Evolutionary conservation across 2,113 vertebrate genomes (phyloP), one percentile per base, ranked within the genome.

Genomic region (Limnothrissa miodon): DNA sequence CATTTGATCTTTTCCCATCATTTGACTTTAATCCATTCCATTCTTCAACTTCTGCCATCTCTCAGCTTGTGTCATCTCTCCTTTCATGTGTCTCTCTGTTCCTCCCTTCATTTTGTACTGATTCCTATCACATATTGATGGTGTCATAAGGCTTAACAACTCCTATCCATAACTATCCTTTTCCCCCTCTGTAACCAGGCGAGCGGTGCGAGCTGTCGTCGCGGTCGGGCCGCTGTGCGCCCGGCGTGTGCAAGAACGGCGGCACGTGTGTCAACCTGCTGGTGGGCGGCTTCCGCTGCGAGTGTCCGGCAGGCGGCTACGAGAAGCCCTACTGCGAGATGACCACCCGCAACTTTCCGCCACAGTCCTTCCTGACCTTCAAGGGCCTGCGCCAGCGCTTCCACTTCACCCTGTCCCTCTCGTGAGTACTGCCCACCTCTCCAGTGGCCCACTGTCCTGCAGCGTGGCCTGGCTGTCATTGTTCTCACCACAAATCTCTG

Each of bases 371-470:
- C 91, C 81, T 99, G 92, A 99, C 98, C 88, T 98, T 98, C 90
- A 96, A 93, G 7, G 98, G 98, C 25, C 96, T 98, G 42, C 96
- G 96, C 33, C 98, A 98, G 91, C 96, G 98, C 78, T 99, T 99
- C 90, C 98, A 98, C 93, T 99, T 99, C 93, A 97, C 96, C 53
- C 91, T 98, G 17, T 92, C 96, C 17, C 97, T 99, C 87, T 95
- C 95, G 98, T 99, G 93, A 96, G 96, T 91, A 79, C 39, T 42
- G 2, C 6, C 6, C 0, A 11, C 59, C 9, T n/a, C 59, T 62
- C 10, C n/a, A 62, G 21, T 23, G 29, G 1, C 59, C 59, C 59
- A 62, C 59, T 29, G 25, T 29, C 59, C 59, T 33, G 29, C 29
- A 33, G 29, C 59, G 13, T 33, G 48, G 48, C 48, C 48, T 53